A percentile compares a stretch with the other conserved stretches of the same genome.
These are phyloP conservation scores for Cynopterus sphinx DNA, from an alignment of 2,797 vertebrate genomes.

Conservation along the genomic window DNA sequence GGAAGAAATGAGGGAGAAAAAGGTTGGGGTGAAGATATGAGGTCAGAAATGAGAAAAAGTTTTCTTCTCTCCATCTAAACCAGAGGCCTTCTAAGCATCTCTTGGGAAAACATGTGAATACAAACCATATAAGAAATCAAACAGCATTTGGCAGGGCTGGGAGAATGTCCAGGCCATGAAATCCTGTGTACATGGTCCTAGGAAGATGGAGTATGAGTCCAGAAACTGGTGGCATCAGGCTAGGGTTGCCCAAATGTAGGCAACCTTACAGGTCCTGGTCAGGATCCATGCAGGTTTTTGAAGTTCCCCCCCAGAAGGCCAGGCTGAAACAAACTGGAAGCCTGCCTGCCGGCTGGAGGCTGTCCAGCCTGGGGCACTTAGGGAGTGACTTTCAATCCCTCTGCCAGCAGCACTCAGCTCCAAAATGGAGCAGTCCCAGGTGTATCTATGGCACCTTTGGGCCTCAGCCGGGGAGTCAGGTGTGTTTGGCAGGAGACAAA, in stretches of 20 bases:
- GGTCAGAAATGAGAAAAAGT: neutral
- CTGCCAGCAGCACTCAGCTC: neutral
- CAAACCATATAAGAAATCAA: neutral
- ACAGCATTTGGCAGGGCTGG: neutral
- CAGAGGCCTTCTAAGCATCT: neutral
- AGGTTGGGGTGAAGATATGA: neutral
- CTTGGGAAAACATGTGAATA: neutral
- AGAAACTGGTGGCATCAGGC: neutral
- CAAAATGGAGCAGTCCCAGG: neutral
- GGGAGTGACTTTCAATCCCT: neutral
- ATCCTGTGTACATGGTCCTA: neutral
- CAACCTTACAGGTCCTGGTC: neutral
- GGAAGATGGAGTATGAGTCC: neutral
- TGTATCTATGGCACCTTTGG: neutral
- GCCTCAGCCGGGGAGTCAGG: neutral
- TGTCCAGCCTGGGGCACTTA: neutral
- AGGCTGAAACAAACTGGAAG: neutral
- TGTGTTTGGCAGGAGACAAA: slow-evolving; percentile 38
- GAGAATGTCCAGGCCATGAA: neutral
- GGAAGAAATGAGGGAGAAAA: neutral
- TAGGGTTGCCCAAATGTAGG: neutral
- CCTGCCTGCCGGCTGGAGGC: neutral
- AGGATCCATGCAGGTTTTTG: neutral
- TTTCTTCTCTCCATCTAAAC: neutral
- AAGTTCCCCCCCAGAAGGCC: neutral